Conservation (phyloP, 2,888 invertebrate species). For the Yponomeuta malinellus region DNA sequence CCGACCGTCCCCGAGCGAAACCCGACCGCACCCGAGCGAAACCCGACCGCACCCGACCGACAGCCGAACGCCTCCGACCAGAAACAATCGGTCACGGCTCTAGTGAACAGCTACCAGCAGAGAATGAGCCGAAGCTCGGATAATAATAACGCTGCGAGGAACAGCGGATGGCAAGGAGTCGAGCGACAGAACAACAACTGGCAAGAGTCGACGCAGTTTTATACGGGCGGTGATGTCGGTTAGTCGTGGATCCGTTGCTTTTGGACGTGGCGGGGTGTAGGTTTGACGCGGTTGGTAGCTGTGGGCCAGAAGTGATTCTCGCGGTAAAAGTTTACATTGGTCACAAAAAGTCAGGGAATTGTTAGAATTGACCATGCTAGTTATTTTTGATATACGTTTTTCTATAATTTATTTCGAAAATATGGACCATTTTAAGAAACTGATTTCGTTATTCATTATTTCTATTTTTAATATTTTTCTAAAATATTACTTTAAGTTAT, state of each 20-base stretch:
- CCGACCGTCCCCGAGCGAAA: conserved; percentile 41
- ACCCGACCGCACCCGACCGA: conserved; percentile 17
- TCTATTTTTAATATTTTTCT: too few species aligned
- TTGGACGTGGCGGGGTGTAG: conserved; percentile 12
- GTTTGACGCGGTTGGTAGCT: conserved; percentile 1
- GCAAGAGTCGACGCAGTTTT: conserved; percentile 62
- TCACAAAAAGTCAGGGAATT: too few species aligned
- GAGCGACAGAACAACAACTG: conserved; percentile 49
- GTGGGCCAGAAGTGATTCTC: neutral
- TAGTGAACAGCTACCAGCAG: conserved; percentile 66
- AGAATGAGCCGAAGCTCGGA: conserved; percentile 40
- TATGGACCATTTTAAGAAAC: too few species aligned
- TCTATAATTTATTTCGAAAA: too few species aligned
- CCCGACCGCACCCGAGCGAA: conserved; percentile 26
- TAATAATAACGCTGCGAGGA: conserved; percentile 37
- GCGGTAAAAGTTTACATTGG: too few species aligned
- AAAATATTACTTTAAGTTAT: too few species aligned
- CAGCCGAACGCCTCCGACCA: conserved; percentile 18
- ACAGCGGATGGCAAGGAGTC: conserved; percentile 26
- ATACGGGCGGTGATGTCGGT: conserved; percentile 62
- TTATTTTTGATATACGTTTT: too few species aligned
- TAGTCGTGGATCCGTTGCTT: conserved; percentile 32
- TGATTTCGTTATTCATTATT: too few species aligned
- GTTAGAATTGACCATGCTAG: too few species aligned
- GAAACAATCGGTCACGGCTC: conserved; percentile 54